Base-by-base conservation (phyloP, 2,888 invertebrate species). In the Drepanosiphum platanoidis region DNA sequence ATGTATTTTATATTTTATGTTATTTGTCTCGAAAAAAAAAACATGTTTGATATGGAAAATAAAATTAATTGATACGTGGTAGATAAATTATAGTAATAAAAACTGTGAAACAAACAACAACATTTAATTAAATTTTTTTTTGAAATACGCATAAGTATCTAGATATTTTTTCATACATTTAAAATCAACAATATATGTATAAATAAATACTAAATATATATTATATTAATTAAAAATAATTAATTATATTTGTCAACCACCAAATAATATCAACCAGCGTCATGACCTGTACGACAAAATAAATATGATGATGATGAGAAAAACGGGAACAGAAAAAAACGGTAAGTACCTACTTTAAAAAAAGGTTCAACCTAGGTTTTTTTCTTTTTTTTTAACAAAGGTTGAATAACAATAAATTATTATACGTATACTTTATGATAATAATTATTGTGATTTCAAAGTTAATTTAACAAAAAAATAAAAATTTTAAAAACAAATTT, bases 71-170 rank as follows among this genome's bases (percentile, higher is more conserved):
- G 2, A 61, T 61, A n/a, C 46, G 18, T 11, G 2, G 9, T 61
- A 27, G 1, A 9, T 61, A 30, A 27, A 27, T 61, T 30, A 3
- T 61, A 61, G 27, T 27, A 61, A 11, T 61, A 61, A 61, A 61
- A 30, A 61, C 61, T 11, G 61, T 27, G 3, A 61, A 61, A 64
- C 64, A 64, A 64, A 64, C 27, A 11, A 64, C 8, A 30, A 27
- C 13, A 11, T 64, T 64, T 64, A 64, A 64, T 64, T 64, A 64
- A 64, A 46, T 46, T 64, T 52, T 52, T 52, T 52, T 52, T 15
- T 9, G 1, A 64, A 11, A 27, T 4, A 30, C n/a, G 8, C 13
- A 30, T 64, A 64, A 27, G 64, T 64, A 30, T 27, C 30, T 64
- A 2, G 13, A 11, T 64, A 64, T 64, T n/a, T n/a, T n/a, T 64